Base-by-base conservation (phyloP, 2,113 vertebrate species). In the Clarias macrocephalus region DNA sequence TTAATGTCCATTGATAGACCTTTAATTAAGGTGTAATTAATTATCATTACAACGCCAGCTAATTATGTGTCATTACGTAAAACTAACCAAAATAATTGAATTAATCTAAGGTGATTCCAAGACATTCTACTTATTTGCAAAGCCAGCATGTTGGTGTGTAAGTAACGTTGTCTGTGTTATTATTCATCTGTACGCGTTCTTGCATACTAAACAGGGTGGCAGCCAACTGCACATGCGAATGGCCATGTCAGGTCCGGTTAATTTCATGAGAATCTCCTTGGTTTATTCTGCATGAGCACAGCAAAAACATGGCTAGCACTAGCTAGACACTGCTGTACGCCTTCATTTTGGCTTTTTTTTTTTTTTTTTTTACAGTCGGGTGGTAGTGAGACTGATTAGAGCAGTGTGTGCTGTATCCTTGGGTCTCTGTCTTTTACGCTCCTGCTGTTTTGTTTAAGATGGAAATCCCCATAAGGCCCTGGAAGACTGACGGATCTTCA, bases 1-100 rank as follows among this genome's bases (percentile, higher is more conserved):
- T 94, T 93, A 95, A 94, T 94, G 94, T 93, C 93, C 91, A 90
- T 89, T 93, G 93, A 94, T 93, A 94, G 93, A 94, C 94, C 93
- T 93, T 92, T 91, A 93, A 92, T 94, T 94, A 93, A 93, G 90
- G 91, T 76, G 89, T 91, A 94, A 95, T 95, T 94, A 93, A 94
- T 95, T 94, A 90, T 93, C 93, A 95, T 95, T 94, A 95, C 93
- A 94, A 92, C 90, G 5, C 88, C 90, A 85, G 87, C 86, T 89
- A 91, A 90, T 91, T 90, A 89, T 90, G 92, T 94, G 93, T 93
- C 90, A 85, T 92, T 91, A 85, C 86, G 91, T 90, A 81, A 91
- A 89, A 85, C 68, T 82, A 89, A 93, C 93, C 92, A 93, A 93
- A 93, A 91, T 94, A 93, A 95, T 95, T 92, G 93, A 92, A 94